Evolutionary conservation across 37 sponge, comb jelly and placozoan genomes (phyloP).

Genomic region (Bolinopsis microptera): DNA sequence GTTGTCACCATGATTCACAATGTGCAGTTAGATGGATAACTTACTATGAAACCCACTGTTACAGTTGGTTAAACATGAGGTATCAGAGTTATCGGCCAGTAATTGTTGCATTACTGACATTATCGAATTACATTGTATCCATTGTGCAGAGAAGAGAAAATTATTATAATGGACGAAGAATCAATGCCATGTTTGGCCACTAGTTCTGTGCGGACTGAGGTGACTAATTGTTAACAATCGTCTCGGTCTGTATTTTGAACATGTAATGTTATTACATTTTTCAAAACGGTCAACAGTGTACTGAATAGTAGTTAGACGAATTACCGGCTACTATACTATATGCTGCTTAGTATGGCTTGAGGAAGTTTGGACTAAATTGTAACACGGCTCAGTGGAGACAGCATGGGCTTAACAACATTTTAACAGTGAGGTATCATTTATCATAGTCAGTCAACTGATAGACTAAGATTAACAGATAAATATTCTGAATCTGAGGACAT

Average conservation of each 20-base stretch:
- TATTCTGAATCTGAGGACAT: background rate
- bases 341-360: background rate
- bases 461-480: background rate
- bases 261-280: background rate
- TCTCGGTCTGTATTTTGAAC: background rate
- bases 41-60: no score
- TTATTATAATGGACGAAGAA: no score
- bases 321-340: background rate
- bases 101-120: no score
- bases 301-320: background rate
- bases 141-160: background rate
- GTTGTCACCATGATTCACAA: no score
- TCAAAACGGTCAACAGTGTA: background rate
- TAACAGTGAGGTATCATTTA: no score
- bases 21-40: no score
- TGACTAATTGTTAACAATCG: background rate
- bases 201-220: background rate
- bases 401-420: background rate
- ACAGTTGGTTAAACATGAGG: no score
- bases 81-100: no score
- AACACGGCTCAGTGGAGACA: background rate
- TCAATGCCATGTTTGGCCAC: background rate
- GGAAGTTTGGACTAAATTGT: background rate
- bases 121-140: no score
- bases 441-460: no score